Evolutionary conservation across 2,797 vertebrate genomes (phyloP).

Genomic region (Falco rusticolus): DNA sequence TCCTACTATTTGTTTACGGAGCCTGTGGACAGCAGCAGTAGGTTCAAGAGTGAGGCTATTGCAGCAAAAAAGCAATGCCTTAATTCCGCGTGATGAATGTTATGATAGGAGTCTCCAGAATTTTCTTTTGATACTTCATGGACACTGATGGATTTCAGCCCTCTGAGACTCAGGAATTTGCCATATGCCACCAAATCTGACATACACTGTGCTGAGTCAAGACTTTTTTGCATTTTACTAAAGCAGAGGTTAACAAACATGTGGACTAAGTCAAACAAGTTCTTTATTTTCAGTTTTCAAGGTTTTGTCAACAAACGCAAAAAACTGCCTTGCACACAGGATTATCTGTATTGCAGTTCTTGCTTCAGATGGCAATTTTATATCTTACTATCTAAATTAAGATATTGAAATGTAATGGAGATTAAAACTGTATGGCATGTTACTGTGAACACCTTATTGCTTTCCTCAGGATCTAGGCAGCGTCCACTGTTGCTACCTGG

Average conservation of each 20-base stretch:
- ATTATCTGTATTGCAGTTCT: background rate
- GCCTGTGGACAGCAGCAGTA: background rate
- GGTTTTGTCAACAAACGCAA: background rate
- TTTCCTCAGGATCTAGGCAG: background rate
- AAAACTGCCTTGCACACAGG: background rate
- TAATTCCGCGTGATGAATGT: background rate
- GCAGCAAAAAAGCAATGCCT: background rate
- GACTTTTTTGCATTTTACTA: background rate
- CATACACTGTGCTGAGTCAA: rapidly evolving
- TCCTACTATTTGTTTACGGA: background rate
- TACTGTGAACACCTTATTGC: rapidly evolving
- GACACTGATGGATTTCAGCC: background rate
- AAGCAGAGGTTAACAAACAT: background rate
- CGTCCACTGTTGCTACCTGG: background rate
- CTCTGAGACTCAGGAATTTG: background rate
- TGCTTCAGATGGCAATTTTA: background rate
- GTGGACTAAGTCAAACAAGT: background rate
- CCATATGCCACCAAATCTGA: background rate
- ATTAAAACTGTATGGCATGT: background rate
- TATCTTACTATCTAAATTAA: background rate
- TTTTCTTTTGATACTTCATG: background rate
- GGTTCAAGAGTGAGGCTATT: background rate
- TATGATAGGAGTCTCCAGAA: background rate
- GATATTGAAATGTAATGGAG: background rate
- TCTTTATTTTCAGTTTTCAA: background rate